Evolutionary conservation across 2,797 vertebrate genomes (phyloP).

Genomic region (Helicolenus hilgendorfi): DNA sequence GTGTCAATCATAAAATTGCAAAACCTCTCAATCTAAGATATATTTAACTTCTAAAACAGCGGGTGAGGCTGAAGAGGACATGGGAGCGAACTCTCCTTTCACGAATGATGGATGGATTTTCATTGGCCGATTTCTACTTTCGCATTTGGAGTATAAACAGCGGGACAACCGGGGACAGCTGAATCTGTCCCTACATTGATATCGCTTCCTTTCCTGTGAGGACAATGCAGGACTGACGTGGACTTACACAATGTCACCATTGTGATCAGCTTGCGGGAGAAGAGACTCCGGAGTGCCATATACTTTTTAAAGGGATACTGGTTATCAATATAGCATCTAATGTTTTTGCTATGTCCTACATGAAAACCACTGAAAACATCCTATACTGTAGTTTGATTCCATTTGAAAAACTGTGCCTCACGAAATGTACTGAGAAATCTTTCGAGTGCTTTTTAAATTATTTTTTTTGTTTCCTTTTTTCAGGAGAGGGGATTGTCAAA

Average conservation of each 20-base stretch:
- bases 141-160: slow-evolving; percentile 33
- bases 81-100: slow-evolving; percentile 46
- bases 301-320: slow-evolving; percentile 87
- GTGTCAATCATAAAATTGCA: slow-evolving; percentile 74
- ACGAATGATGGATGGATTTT: slow-evolving; percentile 57
- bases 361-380: slow-evolving; percentile 89
- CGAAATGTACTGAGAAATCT: slow-evolving; percentile 84
- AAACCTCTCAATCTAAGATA: slow-evolving; percentile 71
- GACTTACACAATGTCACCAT: slow-evolving; percentile 27
- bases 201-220: slow-evolving; percentile 57
- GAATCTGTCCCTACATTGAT: slow-evolving; percentile 43
- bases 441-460: slow-evolving; percentile 88
- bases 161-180: slow-evolving; percentile 48
- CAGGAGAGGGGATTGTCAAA: slow-evolving; percentile 69
- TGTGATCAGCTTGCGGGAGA: slow-evolving; percentile 49
- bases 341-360: slow-evolving; percentile 72
- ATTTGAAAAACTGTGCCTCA: slow-evolving; percentile 86
- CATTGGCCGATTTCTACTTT: slow-evolving; percentile 25
- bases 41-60: slow-evolving; percentile 76
- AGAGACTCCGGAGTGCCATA: slow-evolving; percentile 79
- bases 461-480: slow-evolving; percentile 74
- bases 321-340: slow-evolving; percentile 67
- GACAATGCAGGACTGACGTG: slow-evolving; percentile 59
- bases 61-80: slow-evolving; percentile 68
- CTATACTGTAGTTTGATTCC: slow-evolving; percentile 89